These are phyloP conservation scores for Ennomos quercinarius DNA, from an alignment of 2,888 invertebrate genomes.

Conservation along the genomic window DNA sequence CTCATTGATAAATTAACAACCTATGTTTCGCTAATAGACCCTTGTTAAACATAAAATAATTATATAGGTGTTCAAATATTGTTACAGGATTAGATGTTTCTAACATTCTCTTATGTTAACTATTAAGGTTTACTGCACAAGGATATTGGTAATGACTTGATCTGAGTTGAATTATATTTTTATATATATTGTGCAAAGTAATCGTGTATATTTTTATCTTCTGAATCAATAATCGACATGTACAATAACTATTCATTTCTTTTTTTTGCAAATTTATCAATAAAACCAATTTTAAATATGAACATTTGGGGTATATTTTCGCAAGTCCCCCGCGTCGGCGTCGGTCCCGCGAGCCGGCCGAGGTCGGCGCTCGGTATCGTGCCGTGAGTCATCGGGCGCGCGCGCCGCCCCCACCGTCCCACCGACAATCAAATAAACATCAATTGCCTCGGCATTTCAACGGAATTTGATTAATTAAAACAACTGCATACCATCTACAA, in stretches of 20 bases:
- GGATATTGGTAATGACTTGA: slow-evolving; percentile 84
- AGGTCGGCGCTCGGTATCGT: slow-evolving; percentile 41
- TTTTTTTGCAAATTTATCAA: slow-evolving; percentile 83
- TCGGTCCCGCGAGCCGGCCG: slow-evolving; percentile 51
- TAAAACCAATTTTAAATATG: slow-evolving; percentile 84
- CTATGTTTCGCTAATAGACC: slow-evolving; percentile 80
- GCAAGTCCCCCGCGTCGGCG: slow-evolving; percentile 45
- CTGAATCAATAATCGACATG: slow-evolving; percentile 84
- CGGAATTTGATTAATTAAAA: slow-evolving; percentile 82
- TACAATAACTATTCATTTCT: slow-evolving; percentile 82
- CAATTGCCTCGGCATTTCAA: slow-evolving; percentile 79
- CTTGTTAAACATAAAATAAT: slow-evolving; percentile 79
- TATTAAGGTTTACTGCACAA: slow-evolving; percentile 81
- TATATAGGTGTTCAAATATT: slow-evolving; percentile 84
- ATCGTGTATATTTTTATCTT: slow-evolving; percentile 83
- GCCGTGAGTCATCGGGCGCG: slow-evolving; percentile 33
- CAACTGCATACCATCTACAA: slow-evolving; percentile 75
- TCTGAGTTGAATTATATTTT: slow-evolving; percentile 85
- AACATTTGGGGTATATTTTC: slow-evolving; percentile 62
- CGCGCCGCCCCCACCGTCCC: slow-evolving; percentile 51
- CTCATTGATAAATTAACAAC: slow-evolving; percentile 78
- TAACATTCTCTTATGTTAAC: slow-evolving; percentile 77
- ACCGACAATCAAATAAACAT: slow-evolving; percentile 65
- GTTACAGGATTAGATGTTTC: slow-evolving; percentile 83
- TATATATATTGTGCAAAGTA: slow-evolving; percentile 82